Conservation (phyloP, 2,113 vertebrate genomes). For the Petromus typicus region DNA sequence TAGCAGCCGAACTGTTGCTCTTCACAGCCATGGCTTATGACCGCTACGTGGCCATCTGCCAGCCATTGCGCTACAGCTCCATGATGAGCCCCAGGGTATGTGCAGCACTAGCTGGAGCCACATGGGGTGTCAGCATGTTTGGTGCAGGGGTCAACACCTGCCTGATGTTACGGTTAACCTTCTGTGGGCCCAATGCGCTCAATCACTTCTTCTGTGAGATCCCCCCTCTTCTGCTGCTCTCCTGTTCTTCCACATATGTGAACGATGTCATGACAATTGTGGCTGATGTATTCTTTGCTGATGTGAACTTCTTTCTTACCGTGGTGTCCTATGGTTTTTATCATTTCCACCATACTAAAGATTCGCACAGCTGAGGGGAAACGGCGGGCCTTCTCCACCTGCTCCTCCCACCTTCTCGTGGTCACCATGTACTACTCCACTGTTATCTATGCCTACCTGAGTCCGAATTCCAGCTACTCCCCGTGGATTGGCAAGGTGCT, state of each 20-base stretch:
- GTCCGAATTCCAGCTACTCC: conserved; percentile 56
- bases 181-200: not conserved
- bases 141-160: not conserved
- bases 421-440: conserved; percentile 60
- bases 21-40: not conserved
- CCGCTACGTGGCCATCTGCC: not conserved
- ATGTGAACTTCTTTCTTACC: conserved; percentile 16
- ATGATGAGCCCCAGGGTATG: not conserved
- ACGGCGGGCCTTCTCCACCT: not conserved
- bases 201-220: conserved; percentile 14
- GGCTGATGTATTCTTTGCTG: not conserved
- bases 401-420: not conserved
- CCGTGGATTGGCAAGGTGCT: conserved; percentile 50
- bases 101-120: not conserved
- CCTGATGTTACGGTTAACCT: not conserved
- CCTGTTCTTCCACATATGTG: not conserved
- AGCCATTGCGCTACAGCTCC: not conserved
- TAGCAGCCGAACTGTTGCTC: conserved; percentile 23
- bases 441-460: conserved; percentile 65
- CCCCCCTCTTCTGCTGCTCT: not conserved
- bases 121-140: not conserved
- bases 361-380: not conserved
- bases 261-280: not conserved
- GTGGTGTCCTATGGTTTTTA: not conserved
- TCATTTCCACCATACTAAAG: not conserved